Evolutionary conservation across 1,140 invertebrate species (phyloP).

Genomic region (Orchestia grillus): DNA sequence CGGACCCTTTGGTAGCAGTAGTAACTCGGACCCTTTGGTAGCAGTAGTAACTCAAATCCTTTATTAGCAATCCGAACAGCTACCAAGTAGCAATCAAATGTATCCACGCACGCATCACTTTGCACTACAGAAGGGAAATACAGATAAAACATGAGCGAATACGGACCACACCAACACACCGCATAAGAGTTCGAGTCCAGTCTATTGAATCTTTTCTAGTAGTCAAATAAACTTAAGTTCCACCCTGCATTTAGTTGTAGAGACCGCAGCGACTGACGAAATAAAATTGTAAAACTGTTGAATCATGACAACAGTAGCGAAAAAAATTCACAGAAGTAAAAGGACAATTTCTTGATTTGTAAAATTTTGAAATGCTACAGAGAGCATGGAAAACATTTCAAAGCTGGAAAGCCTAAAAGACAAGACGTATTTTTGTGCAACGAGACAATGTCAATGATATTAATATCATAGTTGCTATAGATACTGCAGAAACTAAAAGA

Average conservation of each 20-base stretch:
- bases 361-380: not conserved
- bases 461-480: not conserved
- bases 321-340: not conserved
- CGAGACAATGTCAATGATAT: not conserved
- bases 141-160: not conserved
- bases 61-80: no score
- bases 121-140: not conserved
- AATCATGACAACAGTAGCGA: not conserved
- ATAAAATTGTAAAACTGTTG: not conserved
- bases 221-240: no score
- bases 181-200: no score
- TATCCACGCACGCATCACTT: not conserved
- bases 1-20: not conserved
- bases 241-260: no score
- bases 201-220: no score
- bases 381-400: not conserved
- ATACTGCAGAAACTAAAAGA: not conserved
- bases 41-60: no score
- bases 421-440: not conserved
- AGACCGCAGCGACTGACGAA: not conserved
- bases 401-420: not conserved
- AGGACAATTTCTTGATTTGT: not conserved
- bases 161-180: no score
- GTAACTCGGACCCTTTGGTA: no score
- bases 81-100: no score